Conservation (phyloP, 2,888 invertebrate species). For the Hydropsyche betteni region DNA sequence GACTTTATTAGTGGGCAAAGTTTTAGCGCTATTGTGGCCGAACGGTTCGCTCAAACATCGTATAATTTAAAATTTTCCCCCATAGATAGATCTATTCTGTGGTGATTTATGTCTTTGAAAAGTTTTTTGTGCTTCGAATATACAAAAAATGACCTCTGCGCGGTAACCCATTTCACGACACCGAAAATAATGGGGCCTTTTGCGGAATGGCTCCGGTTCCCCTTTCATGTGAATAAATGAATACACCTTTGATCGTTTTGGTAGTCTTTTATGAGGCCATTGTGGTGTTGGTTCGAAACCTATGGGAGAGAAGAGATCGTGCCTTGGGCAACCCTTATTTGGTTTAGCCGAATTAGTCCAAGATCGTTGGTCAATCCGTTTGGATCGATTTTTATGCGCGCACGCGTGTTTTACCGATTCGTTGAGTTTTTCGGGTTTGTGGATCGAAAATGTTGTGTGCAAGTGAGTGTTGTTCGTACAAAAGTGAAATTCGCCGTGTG, state of each 20-base stretch:
- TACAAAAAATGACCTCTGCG: slow-evolving; percentile 45
- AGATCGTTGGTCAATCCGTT: slow-evolving; percentile 45
- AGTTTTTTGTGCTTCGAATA: neutral
- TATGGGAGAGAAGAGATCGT: slow-evolving; percentile 44
- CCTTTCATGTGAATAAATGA: slow-evolving; percentile 49
- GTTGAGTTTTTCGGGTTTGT: neutral
- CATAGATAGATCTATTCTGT: neutral
- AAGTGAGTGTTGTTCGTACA: too few species aligned
- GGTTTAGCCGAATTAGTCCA: slow-evolving; percentile 49
- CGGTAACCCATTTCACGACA: slow-evolving; percentile 50
- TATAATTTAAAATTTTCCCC: too few species aligned
- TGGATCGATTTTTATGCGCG: slow-evolving; percentile 39
- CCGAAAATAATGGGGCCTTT: slow-evolving; percentile 47
- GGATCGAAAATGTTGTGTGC: too few species aligned
- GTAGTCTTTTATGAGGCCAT: slow-evolving; percentile 45
- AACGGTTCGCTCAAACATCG: slow-evolving; percentile 30
- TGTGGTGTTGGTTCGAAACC: slow-evolving; percentile 49
- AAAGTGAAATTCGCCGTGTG: too few species aligned
- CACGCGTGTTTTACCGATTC: neutral
- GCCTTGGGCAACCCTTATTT: slow-evolving; percentile 45
- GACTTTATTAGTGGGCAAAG: slow-evolving; percentile 49
- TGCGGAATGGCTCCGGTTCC: slow-evolving; percentile 44
- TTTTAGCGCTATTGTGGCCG: slow-evolving; percentile 43
- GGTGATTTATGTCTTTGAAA: slow-evolving; percentile 26
- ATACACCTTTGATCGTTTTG: slow-evolving; percentile 50